Base-by-base conservation (phyloP, 2,113 vertebrate species). In the Odontesthes bonariensis region DNA sequence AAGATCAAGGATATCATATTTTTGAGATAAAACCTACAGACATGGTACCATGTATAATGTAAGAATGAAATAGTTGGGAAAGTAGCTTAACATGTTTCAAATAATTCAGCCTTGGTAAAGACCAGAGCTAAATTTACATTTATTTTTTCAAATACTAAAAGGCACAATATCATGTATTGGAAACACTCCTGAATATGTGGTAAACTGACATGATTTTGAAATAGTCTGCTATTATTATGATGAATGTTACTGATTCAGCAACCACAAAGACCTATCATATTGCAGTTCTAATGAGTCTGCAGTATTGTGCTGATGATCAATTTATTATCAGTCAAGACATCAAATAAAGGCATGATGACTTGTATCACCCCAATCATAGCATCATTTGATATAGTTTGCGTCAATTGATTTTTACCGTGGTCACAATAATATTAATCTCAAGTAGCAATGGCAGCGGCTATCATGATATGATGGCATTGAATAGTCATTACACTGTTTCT, bases 341-440 rank as follows among this genome's bases (percentile, higher is more conserved):
- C 22, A 49, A 46, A 73, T 35, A 47, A 67, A 76, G 42, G 10
- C 14, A 57, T 38, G 16, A 47, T 17, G 17, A 8, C 68, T 78
- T 13, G 33, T 67, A 32, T 60, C 57, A n/a, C 46, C n/a, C 20
- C 20, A 19, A 17, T 59, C 23, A 55, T 38, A 22, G 12, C 8
- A 67, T 74, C 23, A 83, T 78, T 85, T 59, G 47, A 35, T 78
- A 72, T 65, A 59, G 77, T 79, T 65, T 76, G 8, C 66, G 46
- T 32, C 23, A 31, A 83, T 83, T 82, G 76, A 83, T 84, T 87
- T 83, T 62, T 44, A 60, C 49, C 69, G 64, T 68, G 75, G 85
- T 87, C 64, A 83, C 72, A 85, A 84, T 35, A 38, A 44, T 73
- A 91, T 79, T 75, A 84, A 85, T 86, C 55, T 73, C n/a, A 53